phyloP scores from a whole-genome alignment of 2,113 vertebrate species.

The Phoxinus phoxinus region DNA sequence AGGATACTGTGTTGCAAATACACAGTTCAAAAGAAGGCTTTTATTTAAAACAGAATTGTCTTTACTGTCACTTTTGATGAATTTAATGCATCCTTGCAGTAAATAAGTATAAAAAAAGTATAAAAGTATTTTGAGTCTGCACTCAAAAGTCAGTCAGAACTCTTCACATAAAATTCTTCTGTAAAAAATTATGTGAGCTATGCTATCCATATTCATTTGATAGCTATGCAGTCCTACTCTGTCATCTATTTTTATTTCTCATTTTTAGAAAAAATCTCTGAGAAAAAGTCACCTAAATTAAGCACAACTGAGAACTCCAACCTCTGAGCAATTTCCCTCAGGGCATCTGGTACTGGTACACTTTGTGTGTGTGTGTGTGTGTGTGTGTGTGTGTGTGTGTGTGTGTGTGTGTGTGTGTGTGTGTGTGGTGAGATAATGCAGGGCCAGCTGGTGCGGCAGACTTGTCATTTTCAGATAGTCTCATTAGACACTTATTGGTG shows the following conservation, averaged over 20 bases:
- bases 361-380: neutral
- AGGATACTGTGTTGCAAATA: neutral
- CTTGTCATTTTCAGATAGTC: slow-evolving; percentile 26
- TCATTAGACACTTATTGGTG: slow-evolving; percentile 20
- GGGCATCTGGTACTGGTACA: neutral
- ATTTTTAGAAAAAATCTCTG: neutral
- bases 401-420: neutral
- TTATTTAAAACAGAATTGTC: neutral
- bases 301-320: neutral
- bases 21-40: neutral
- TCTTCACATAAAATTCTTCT: neutral
- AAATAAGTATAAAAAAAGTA: too few relatives aligned
- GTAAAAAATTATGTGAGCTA: neutral
- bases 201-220: neutral
- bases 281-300: neutral
- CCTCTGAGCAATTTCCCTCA: neutral
- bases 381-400: neutral
- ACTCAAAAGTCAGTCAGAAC: neutral
- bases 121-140: neutral
- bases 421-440: slow-evolving; percentile 24
- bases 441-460: slow-evolving; percentile 35
- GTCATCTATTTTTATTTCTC: neutral
- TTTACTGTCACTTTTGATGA: neutral
- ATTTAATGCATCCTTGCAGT: neutral
- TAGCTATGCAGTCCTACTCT: neutral